Conservation (phyloP, 2,888 invertebrate genomes). For the Thumatha senex region DNA sequence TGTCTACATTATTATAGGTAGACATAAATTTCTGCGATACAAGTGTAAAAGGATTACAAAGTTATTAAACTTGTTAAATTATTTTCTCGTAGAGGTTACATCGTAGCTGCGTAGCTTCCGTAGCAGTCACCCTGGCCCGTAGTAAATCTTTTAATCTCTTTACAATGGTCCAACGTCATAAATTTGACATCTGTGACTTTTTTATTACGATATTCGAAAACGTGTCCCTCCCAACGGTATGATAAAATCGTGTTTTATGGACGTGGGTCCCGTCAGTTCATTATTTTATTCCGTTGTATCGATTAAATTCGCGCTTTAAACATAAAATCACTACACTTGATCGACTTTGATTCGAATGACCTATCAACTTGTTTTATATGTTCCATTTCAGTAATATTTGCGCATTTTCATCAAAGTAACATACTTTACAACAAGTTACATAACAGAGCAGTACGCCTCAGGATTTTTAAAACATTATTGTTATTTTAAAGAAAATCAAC, state of each 20-base stretch:
- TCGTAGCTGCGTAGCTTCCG: slow-evolving; percentile 47
- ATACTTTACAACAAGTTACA: too few species aligned
- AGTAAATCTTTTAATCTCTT: slow-evolving; percentile 83
- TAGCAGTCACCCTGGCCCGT: slow-evolving; percentile 55
- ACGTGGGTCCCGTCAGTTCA: slow-evolving; percentile 69
- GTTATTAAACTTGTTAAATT: slow-evolving; percentile 59
- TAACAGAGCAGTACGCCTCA: too few species aligned
- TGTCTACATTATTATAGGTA: slow-evolving; percentile 14
- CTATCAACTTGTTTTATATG: too few species aligned
- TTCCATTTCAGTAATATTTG: too few species aligned
- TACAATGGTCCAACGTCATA: slow-evolving; percentile 80
- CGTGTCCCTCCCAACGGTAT: slow-evolving; percentile 78
- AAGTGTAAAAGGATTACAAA: slow-evolving; percentile 47
- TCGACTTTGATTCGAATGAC: slow-evolving; percentile 26
- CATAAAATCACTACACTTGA: slow-evolving; percentile 38
- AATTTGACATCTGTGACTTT: slow-evolving; percentile 83
- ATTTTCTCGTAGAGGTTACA: slow-evolving; percentile 53
- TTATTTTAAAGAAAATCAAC: too few species aligned
- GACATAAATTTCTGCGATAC: slow-evolving; percentile 34
- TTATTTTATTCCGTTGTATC: slow-evolving; percentile 75
- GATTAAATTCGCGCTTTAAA: slow-evolving; percentile 64
- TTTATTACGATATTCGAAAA: slow-evolving; percentile 82
- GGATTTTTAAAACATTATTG: too few species aligned
- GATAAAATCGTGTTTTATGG: slow-evolving; percentile 82
- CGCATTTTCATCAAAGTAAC: too few species aligned